Conservation (phyloP, 1,140 invertebrate genomes). For the Euwallacea fornicatus region DNA sequence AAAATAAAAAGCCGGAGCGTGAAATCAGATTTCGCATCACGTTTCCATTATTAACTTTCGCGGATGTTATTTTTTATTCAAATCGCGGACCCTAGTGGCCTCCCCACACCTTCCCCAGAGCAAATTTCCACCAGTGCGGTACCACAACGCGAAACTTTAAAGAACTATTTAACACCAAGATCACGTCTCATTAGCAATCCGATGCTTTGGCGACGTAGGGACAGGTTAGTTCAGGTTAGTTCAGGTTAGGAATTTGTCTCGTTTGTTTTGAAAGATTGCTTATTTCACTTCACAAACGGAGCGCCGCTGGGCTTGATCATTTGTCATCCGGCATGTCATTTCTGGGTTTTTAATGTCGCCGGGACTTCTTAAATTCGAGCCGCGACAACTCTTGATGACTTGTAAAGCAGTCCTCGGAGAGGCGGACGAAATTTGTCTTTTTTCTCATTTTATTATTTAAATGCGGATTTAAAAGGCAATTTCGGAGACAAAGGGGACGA, state of each 20-base stretch:
- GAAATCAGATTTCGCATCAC: constrained; percentile 53
- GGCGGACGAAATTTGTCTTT: constrained; percentile 37
- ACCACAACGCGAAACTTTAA: too few species aligned
- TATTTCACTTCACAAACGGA: too few species aligned
- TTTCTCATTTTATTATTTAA: constrained; percentile 42
- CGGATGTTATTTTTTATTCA: constrained; percentile 54
- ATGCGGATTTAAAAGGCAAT: constrained; percentile 40
- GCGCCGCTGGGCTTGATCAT: constrained; percentile 42
- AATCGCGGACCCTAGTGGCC: constrained; percentile 44
- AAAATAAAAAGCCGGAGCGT: constrained; percentile 48
- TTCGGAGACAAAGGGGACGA: constrained; percentile 24
- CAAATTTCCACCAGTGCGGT: too few species aligned
- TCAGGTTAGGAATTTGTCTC: too few species aligned
- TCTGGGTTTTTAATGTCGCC: constrained; percentile 42
- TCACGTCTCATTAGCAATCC: too few species aligned
- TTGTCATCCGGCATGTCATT: constrained; percentile 47
- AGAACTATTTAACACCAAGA: too few species aligned
- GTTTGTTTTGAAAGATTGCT: too few species aligned
- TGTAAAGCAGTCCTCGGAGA: constrained; percentile 41
- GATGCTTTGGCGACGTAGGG: too few species aligned
- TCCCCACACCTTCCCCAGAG: neutral
- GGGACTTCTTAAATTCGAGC: constrained; percentile 37
- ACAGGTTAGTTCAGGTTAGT: too few species aligned
- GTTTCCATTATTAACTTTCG: constrained; percentile 54
- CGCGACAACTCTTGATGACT: constrained; percentile 39